Evolutionary conservation across 2,113 vertebrate species (phyloP).

Genomic region (Pyxicephalus adspersus): DNA sequence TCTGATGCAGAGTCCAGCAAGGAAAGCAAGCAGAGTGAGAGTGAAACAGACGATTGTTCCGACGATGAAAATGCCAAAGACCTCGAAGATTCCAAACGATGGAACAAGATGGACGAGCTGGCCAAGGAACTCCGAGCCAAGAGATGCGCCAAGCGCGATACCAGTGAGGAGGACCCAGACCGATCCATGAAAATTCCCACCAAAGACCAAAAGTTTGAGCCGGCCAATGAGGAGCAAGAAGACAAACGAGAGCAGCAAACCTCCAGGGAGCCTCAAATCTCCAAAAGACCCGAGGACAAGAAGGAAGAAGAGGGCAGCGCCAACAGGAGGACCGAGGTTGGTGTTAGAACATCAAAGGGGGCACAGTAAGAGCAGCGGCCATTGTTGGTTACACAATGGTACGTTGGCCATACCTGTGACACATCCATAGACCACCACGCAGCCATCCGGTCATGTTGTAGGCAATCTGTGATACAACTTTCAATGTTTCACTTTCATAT

Average conservation of each 20-base stretch:
- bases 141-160: constrained; percentile 64
- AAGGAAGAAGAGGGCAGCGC: constrained; percentile 93
- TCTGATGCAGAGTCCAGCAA: constrained; percentile 63
- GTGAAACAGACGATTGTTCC: constrained; percentile 53
- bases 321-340: constrained; percentile 86
- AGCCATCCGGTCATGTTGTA: too few species aligned
- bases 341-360: constrained; percentile 48
- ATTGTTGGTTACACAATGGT: neutral
- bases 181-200: constrained; percentile 70
- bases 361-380: neutral
- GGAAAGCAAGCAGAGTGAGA: constrained; percentile 61
- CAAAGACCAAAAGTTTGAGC: constrained; percentile 63
- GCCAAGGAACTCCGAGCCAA: constrained; percentile 73
- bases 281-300: constrained; percentile 74
- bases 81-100: constrained; percentile 71
- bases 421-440: too few species aligned
- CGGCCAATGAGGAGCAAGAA: constrained; percentile 60
- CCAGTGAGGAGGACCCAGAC: constrained; percentile 67
- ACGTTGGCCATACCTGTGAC: neutral
- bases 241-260: constrained; percentile 69
- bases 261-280: constrained; percentile 75
- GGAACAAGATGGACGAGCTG: constrained; percentile 78
- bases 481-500: too few species aligned
- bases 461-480: too few species aligned
- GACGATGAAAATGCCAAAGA: constrained; percentile 60